A percentile compares a stretch with the other conserved stretches of the same genome.
Evolutionary conservation across 2,888 invertebrate species (phyloP).

Genomic region (Pristionchus arcanus): DNA sequence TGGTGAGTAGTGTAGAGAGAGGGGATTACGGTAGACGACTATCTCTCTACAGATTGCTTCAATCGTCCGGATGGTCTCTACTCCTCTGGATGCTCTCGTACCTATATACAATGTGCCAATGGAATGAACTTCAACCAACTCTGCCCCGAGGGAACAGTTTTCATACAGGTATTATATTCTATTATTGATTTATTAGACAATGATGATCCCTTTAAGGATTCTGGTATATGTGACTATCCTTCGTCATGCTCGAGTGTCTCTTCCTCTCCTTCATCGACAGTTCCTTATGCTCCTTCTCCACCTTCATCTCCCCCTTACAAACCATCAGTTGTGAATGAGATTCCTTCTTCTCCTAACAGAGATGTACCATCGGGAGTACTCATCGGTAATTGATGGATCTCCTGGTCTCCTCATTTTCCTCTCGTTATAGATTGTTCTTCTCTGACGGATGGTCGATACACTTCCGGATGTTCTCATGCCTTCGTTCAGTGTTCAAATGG

Average conservation of each 20-base stretch:
- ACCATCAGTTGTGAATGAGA: neutral
- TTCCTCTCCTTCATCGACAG: neutral
- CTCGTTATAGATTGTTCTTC: conserved; percentile 27
- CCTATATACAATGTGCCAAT: conserved; percentile 42
- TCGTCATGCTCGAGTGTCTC: neutral
- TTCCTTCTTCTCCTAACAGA: neutral
- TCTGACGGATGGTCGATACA: conserved; percentile 40
- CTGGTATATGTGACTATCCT: neutral
- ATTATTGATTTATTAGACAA: neutral
- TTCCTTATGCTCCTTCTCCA: neutral
- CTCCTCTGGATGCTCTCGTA: conserved; percentile 37
- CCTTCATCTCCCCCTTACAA: neutral
- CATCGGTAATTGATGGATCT: neutral
- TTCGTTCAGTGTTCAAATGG: conserved; percentile 50
- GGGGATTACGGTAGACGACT: neutral
- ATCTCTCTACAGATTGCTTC: conserved; percentile 35
- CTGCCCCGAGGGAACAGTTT: conserved; percentile 40
- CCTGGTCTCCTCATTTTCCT: no score
- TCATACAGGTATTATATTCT: conserved; percentile 27
- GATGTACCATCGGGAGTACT: neutral
- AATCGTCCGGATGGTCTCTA: conserved; percentile 43
- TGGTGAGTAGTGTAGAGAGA: neutral
- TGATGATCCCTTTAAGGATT: neutral
- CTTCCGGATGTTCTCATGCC: conserved; percentile 33
- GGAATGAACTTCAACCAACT: neutral